Base-by-base conservation (phyloP, 2,113 vertebrate species). In the Lophura nycthemera region DNA sequence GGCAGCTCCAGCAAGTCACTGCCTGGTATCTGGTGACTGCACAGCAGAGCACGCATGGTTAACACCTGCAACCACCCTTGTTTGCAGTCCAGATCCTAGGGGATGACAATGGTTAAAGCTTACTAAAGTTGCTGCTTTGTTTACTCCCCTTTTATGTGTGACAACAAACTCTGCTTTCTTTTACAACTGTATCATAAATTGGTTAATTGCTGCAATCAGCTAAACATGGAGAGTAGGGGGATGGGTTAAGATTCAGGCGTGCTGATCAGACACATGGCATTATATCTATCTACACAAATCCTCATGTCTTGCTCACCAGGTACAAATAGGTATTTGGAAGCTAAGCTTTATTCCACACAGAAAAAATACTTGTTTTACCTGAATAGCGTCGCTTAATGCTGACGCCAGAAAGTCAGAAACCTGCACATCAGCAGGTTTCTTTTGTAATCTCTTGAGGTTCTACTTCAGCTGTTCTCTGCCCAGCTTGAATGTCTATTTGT, bases 401-500 rank as follows among this genome's bases (percentile, higher is more conserved):
- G 97, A 97, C 86, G 90, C 56, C 5, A 34, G 88, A 79, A 97
- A 96, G 89, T 92, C 92, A 94, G 86, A 97, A 97, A 86, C 83
- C 88, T 84, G 89, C 61, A 91, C 56, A 96, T 97, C 96, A 97
- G 97, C 96, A 97, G 86, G 81, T 89, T 95, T 95, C 79, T 96
- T 97, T 96, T 78, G 59, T 90, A 96, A 97, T 95, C 95, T 96
- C 91, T 86, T 70, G 96, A 96, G 92, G 76, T 92, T 97, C 88
- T 97, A 54, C 86, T 90, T 93, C 65, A 92, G 89, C 90, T 96
- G 86, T 95, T 95, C 94, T 72, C 73, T 93, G 80, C 73, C 96
- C 66, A 96, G 89, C 91, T 89, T 75, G 74, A 96, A 82, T 82
- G 88, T 83, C 95, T 97, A 79, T 96, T 96, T 97, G 75, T 83